A percentile compares a stretch with the other conserved stretches of the same genome.
Evolutionary conservation across 2,888 invertebrate species (phyloP).

Genomic region (Noctua janthe): DNA sequence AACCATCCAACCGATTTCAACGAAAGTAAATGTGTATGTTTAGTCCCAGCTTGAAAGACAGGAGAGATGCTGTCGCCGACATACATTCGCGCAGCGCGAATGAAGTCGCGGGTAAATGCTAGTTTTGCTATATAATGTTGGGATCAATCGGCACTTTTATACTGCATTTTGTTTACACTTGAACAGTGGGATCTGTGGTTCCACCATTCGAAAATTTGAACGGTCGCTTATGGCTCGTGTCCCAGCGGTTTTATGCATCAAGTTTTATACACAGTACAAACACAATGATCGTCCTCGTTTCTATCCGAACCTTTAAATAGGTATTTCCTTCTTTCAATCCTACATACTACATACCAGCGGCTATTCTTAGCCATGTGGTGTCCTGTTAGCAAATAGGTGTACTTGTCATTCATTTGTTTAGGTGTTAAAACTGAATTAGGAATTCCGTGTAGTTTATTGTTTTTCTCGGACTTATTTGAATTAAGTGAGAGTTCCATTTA

Average conservation of each 20-base stretch:
- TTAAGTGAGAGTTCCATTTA: neutral
- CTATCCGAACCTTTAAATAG: slow-evolving; percentile 44
- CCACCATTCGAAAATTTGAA: no score
- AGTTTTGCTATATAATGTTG: neutral
- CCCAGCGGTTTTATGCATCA: neutral
- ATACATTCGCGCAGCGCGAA: neutral
- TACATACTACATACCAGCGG: slow-evolving; percentile 23
- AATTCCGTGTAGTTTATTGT: neutral
- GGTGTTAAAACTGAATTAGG: neutral
- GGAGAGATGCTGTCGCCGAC: neutral
- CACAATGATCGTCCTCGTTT: slow-evolving; percentile 21
- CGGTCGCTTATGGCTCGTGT: neutral
- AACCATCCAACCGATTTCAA: no score
- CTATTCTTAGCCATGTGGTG: slow-evolving; percentile 47
- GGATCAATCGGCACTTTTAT: neutral
- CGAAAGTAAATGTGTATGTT: no score
- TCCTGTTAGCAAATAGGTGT: slow-evolving; percentile 13
- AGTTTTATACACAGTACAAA: slow-evolving; percentile 20
- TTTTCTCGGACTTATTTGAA: neutral
- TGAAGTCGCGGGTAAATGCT: neutral
- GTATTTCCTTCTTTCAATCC: slow-evolving; percentile 46
- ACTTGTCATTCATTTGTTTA: slow-evolving; percentile 21
- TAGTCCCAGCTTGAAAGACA: neutral
- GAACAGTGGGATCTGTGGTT: no score
- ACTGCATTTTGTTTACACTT: neutral